Evolutionary conservation across 2,888 invertebrate genomes (phyloP).

Genomic region (Ashinkailepas kermadecensis): DNA sequence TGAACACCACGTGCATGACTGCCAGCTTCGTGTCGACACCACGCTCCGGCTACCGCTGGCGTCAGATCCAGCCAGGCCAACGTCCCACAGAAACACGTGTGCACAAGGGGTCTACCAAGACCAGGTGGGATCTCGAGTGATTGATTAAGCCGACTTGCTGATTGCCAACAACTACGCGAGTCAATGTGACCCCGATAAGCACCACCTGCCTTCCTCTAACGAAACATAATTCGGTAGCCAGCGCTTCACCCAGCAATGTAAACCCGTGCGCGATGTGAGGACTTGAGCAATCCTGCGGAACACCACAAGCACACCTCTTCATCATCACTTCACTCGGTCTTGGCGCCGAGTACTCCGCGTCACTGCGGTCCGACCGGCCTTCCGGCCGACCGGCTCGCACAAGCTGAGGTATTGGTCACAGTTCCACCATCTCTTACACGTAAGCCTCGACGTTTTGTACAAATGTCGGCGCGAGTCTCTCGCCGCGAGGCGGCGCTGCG

Average conservation of each 20-base stretch:
- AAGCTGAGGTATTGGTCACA: conserved; percentile 4
- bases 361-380: neutral
- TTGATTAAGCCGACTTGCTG: too few species aligned
- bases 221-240: neutral
- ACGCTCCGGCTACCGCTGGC: too few species aligned
- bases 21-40: too few species aligned
- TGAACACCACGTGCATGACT: too few species aligned
- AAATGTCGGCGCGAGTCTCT: neutral
- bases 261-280: neutral
- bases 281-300: too few species aligned
- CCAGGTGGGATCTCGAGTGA: too few species aligned
- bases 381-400: neutral
- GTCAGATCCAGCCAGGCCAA: too few species aligned
- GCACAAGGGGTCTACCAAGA: too few species aligned
- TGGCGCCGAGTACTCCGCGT: neutral
- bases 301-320: neutral
- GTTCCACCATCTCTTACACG: neutral
- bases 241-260: neutral
- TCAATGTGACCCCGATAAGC: too few species aligned
- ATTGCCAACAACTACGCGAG: too few species aligned
- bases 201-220: neutral
- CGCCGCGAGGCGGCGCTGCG: neutral
- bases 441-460: conserved; percentile 20
- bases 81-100: too few species aligned
- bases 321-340: neutral